Evolutionary conservation across 2,797 vertebrate species (phyloP).

Genomic region (Gymnopithys bicolor): DNA sequence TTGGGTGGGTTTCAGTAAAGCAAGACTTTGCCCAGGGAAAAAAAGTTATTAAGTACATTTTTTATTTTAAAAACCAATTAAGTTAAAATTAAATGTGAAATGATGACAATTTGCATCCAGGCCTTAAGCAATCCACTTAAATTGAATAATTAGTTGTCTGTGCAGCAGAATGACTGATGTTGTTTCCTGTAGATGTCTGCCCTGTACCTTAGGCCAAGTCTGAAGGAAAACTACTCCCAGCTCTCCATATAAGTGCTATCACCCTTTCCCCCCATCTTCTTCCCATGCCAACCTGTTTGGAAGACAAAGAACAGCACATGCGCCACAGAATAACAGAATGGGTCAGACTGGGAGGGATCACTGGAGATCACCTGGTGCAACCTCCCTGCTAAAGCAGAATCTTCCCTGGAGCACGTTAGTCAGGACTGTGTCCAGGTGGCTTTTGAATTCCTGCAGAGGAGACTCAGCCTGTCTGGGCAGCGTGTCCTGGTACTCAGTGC

Average conservation of each 20-base stretch:
- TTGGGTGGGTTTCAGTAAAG: neutral
- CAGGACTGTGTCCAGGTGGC: neutral
- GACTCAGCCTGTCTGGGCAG: neutral
- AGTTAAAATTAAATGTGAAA: conserved; percentile 9
- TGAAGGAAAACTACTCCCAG: neutral
- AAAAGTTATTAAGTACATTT: neutral
- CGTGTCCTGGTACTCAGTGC: neutral
- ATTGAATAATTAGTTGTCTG: neutral
- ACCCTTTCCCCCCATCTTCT: neutral
- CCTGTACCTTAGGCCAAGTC: neutral
- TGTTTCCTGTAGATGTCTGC: neutral
- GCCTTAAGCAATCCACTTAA: neutral
- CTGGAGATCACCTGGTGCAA: neutral
- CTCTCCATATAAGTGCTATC: neutral
- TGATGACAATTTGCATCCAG: neutral
- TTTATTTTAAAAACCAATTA: neutral
- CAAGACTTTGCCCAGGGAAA: neutral
- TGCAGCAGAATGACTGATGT: neutral
- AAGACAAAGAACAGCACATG: neutral
- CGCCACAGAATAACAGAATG: neutral
- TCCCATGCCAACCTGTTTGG: neutral
- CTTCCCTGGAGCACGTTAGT: neutral
- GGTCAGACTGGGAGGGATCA: neutral
- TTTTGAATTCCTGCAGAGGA: neutral
- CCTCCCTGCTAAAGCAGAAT: rapidly evolving